Conservation (phyloP, 2,113 vertebrate species). For the Oncorhynchus keta region DNA sequence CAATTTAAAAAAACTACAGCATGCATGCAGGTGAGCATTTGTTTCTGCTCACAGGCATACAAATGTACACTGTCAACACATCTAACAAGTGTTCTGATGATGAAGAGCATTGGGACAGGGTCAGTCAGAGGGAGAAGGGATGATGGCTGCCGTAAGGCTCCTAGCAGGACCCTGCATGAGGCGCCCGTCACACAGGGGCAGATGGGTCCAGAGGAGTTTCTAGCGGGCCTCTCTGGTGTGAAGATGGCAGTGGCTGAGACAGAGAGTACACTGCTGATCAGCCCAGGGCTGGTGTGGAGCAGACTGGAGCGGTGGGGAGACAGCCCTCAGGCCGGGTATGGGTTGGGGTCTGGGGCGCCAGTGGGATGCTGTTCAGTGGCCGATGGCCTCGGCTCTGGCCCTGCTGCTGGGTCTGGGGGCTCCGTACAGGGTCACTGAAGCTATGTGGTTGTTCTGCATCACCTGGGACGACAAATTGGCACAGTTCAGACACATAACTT, state of each 20-base stretch:
- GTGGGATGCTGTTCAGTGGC: slow-evolving; percentile 79
- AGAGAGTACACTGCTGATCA: neutral
- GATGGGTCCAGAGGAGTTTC: too few relatives aligned
- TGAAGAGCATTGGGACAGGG: neutral
- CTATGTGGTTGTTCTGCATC: slow-evolving; percentile 99
- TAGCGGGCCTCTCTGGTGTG: neutral
- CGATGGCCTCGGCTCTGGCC: slow-evolving; percentile 79
- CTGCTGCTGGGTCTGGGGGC: slow-evolving; percentile 81
- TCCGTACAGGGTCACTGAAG: slow-evolving; percentile 96
- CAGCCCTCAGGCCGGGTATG: neutral
- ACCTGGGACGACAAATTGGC: slow-evolving; percentile 73
- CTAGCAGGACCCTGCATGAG: neutral
- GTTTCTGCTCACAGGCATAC: neutral
- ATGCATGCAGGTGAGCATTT: slow-evolving; percentile 27
- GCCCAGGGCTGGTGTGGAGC: too few relatives aligned
- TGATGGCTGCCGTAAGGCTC: too few relatives aligned
- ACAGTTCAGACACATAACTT: neutral
- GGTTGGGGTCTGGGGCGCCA: slow-evolving; percentile 30
- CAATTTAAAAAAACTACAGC: slow-evolving; percentile 11
- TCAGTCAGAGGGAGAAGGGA: neutral
- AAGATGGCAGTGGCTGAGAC: neutral
- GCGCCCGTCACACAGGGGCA: too few relatives aligned
- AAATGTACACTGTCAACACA: neutral
- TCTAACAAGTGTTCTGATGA: slow-evolving; percentile 5
- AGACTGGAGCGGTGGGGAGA: neutral